phyloP scores from a whole-genome alignment of 2,113 vertebrate genomes.

The Passer domesticus region DNA sequence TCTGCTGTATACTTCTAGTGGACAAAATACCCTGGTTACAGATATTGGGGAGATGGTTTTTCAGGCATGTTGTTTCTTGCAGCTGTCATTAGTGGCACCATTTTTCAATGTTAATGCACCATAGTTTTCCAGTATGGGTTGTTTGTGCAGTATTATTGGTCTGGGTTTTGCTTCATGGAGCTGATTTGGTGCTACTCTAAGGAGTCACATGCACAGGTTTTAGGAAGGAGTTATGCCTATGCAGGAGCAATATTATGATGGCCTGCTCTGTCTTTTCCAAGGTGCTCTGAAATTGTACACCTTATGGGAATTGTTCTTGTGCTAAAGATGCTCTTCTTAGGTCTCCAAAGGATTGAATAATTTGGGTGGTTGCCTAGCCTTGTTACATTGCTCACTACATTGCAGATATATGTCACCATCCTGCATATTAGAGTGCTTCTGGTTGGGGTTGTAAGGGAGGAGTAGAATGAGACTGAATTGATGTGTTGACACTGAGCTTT shows the following conservation, averaged over 20 bases:
- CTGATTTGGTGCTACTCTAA: neutral
- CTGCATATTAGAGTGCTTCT: neutral
- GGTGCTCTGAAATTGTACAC: neutral
- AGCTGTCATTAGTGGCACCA: neutral
- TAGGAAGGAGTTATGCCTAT: neutral
- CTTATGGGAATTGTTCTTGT: neutral
- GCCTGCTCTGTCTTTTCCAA: neutral
- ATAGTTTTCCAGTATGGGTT: neutral
- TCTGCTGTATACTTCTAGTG: neutral
- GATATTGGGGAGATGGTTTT: neutral
- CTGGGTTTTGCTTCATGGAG: neutral
- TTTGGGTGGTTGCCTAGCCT: neutral
- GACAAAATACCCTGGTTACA: neutral
- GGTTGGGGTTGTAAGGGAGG: neutral
- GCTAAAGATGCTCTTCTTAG: neutral
- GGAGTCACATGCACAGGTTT: neutral
- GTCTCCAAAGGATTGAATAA: neutral
- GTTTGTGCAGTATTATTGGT: neutral
- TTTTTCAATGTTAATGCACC: neutral
- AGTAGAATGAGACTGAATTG: neutral
- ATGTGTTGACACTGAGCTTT: neutral
- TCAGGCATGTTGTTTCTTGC: neutral
- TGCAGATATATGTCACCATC: accelerated
- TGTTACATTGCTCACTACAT: neutral
- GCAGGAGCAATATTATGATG: neutral